Base-by-base conservation (phyloP, 2,113 vertebrate species). In the Peromyscus californicus region DNA sequence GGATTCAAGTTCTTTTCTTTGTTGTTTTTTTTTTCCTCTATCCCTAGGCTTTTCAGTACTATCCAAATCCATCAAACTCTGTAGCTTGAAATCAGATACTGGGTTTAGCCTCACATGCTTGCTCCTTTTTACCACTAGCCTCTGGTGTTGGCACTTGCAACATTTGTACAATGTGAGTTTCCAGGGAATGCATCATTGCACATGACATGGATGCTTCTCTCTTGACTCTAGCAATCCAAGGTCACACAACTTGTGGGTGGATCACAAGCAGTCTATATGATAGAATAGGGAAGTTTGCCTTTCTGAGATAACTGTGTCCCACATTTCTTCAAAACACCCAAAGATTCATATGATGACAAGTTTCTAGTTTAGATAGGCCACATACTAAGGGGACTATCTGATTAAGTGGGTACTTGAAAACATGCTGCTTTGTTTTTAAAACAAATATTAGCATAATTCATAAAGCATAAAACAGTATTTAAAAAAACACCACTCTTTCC, bases 241-340 rank as follows among this genome's bases (percentile, higher is more conserved):
- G 72, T 75, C 79, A 95, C 42, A 42, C 5, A 83, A 45, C 82
- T 72, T 92, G 82, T 87, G 54, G 42, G 22, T 51, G 54, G 42
- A 54, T 13, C 89, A 93, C 94, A 86, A 67, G 22, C 12, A 83
- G 61, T 29, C 2, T 24, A 61, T 0, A 0, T 82, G 91, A 93
- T 65, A 33, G 59, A 91, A 70, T 10, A 74, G 26, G 85, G 12
- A 29, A 94, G 80, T 51, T 69, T 97, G 96, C 87, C 95, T 97
- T 93, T 98, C 97, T 97, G 95, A 97, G 97, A 97, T 92, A 91
- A 97, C 31, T 29, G 54, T 87, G 93, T 75, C 90, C 92, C 96
- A 57, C 65, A 93, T 95, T 94, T 98, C 96, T 98, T 29, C 5
- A 88, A 97, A 98, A 96, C 72, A 96, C 92, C 97, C 59, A 95